phyloP scores from a whole-genome alignment of 1,140 invertebrate species.

The Coenobita brevimanus region DNA sequence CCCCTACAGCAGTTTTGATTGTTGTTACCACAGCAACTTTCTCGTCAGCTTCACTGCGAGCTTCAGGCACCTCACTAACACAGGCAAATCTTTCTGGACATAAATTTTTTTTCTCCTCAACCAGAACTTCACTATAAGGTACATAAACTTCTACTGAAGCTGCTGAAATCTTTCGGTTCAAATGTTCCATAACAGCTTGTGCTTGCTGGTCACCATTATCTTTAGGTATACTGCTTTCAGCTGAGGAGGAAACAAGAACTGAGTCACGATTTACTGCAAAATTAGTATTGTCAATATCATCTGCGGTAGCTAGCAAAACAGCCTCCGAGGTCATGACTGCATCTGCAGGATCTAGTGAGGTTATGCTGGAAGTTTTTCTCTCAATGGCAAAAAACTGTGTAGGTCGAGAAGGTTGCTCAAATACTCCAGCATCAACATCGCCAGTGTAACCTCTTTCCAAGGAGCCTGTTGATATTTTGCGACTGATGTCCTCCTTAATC shows the following conservation, averaged over 20 bases:
- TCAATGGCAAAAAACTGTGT: slow-evolving; percentile 30
- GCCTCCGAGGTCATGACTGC: not conserved
- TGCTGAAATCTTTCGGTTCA: slow-evolving; percentile 31
- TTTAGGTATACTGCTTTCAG: not conserved
- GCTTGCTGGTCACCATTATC: not conserved
- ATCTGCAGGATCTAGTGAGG: not conserved
- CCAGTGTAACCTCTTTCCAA: slow-evolving; percentile 2
- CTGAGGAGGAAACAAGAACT: no score
- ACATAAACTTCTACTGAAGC: slow-evolving; percentile 28
- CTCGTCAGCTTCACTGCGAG: not conserved
- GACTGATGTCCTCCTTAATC: not conserved
- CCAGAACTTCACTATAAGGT: not conserved
- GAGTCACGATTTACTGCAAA: not conserved
- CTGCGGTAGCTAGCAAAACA: slow-evolving; percentile 1
- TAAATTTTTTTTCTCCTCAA: not conserved
- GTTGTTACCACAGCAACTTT: slow-evolving; percentile 21
- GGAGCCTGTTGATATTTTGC: slow-evolving; percentile 39
- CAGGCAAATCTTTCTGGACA: slow-evolving; percentile 16
- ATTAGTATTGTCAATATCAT: not conserved
- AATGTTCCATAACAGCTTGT: not conserved
- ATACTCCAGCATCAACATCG: slow-evolving; percentile 3
- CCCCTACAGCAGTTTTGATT: not conserved
- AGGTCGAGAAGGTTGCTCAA: not conserved
- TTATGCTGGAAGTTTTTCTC: not conserved
- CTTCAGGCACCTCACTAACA: not conserved